Evolutionary conservation across 2,888 invertebrate genomes (phyloP).

Genomic region (Euspilapteryx auroguttella): DNA sequence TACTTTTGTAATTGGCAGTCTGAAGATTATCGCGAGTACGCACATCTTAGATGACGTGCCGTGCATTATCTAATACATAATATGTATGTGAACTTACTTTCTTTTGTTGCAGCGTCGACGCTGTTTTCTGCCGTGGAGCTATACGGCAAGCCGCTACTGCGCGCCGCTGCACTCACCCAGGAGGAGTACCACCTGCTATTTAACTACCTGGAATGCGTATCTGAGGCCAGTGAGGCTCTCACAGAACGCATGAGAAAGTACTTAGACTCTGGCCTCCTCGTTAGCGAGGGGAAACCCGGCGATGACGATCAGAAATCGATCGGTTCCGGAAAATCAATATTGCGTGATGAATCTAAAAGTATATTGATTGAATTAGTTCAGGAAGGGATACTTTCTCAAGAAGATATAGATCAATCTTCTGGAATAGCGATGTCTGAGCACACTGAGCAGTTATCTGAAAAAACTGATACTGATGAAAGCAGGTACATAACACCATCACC

Average conservation of each 20-base stretch:
- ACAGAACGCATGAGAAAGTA: conserved; percentile 52
- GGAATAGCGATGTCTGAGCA: conserved; percentile 32
- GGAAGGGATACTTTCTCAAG: conserved; percentile 45
- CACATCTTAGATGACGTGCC: too few relatives aligned
- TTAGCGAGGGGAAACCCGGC: conserved; percentile 18
- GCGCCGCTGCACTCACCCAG: conserved; percentile 49
- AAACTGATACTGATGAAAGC: conserved; percentile 29
- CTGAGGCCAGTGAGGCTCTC: conserved; percentile 46
- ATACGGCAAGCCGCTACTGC: conserved; percentile 63
- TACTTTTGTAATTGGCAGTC: conserved; percentile 3
- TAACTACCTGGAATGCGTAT: conserved; percentile 51
- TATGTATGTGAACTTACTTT: too few relatives aligned
- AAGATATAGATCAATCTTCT: conserved; percentile 44
- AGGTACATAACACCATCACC: conserved; percentile 29
- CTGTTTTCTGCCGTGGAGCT: conserved; percentile 65
- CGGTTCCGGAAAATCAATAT: conserved; percentile 14
- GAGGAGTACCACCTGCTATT: conserved; percentile 58
- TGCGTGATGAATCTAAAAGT: conserved; percentile 33
- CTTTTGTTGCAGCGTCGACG: conserved; percentile 52
- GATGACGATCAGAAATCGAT: conserved; percentile 18
- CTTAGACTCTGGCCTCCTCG: conserved; percentile 48
- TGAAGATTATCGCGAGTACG: conserved; percentile 2
- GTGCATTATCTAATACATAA: conserved; percentile 2
- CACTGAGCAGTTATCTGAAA: conserved; percentile 24
- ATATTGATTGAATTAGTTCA: conserved; percentile 43